Percentiles rank a stretch among this genome's conserved stretches.
These are phyloP conservation scores for Sesamia inferens DNA, from an alignment of 2,888 invertebrate species.

Conservation along the genomic window DNA sequence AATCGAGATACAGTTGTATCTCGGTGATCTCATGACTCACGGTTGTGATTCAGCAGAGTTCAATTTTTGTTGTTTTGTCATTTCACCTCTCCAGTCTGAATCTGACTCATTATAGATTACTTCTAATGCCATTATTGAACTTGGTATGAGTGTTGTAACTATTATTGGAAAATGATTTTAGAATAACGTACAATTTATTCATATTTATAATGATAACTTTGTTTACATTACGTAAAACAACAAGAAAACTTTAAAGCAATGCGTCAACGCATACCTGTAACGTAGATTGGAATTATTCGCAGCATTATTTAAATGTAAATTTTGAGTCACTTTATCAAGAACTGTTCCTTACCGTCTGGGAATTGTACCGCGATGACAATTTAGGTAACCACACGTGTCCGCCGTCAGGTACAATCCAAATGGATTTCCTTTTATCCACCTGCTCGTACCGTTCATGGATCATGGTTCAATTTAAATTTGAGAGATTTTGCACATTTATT, in stretches of 20 bases:
- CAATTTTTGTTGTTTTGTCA: slow-evolving; percentile 68
- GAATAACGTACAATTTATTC: slow-evolving; percentile 31
- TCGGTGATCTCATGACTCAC: slow-evolving; percentile 62
- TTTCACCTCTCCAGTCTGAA: slow-evolving; percentile 71
- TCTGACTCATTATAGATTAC: slow-evolving; percentile 65
- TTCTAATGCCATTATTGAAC: slow-evolving; percentile 44
- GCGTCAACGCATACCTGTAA: slow-evolving; percentile 41
- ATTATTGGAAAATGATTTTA: slow-evolving; percentile 53
- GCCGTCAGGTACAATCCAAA: neutral
- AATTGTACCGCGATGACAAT: neutral
- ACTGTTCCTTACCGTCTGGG: slow-evolving; percentile 1
- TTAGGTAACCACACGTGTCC: neutral
- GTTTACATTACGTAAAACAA: slow-evolving; percentile 31
- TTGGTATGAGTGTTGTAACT: slow-evolving; percentile 51
- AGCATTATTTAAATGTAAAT: slow-evolving; percentile 14
- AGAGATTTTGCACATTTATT: neutral
- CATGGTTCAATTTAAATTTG: neutral
- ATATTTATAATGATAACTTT: slow-evolving; percentile 37
- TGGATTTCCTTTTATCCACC: neutral
- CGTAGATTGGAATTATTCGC: slow-evolving; percentile 6
- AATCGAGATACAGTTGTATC: slow-evolving; percentile 55
- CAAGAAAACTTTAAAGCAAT: slow-evolving; percentile 17
- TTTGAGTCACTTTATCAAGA: slow-evolving; percentile 27
- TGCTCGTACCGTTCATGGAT: neutral
- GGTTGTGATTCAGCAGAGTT: slow-evolving; percentile 67